phyloP scores from a whole-genome alignment of 2,113 vertebrate genomes.

The Rhizomys pruinosus region DNA sequence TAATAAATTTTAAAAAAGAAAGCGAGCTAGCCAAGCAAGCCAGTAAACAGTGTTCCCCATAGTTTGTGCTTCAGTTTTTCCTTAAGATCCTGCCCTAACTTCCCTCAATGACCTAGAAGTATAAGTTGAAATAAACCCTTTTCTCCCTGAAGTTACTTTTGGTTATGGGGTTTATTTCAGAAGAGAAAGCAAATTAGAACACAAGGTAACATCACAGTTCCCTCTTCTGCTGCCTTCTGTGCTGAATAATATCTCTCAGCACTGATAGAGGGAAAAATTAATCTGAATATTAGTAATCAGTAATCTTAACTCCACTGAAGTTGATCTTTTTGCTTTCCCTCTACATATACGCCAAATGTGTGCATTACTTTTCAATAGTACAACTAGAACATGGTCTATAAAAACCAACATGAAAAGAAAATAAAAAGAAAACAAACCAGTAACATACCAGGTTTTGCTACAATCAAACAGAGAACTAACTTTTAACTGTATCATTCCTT shows the following conservation, averaged over 20 bases:
- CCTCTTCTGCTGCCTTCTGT: neutral
- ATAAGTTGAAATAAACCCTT: neutral
- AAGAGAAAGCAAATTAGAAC: neutral
- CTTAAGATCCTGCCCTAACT: neutral
- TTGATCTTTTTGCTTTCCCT: constrained; percentile 7
- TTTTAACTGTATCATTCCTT: neutral
- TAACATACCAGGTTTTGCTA: neutral
- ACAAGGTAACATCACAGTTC: neutral
- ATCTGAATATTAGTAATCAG: neutral
- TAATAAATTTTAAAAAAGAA: too few relatives aligned
- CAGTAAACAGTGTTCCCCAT: neutral
- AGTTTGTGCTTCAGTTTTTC: neutral
- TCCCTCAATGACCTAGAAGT: neutral
- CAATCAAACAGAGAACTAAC: neutral
- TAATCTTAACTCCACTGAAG: neutral
- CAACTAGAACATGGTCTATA: too few relatives aligned
- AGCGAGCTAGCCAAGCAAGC: too few relatives aligned
- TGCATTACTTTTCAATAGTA: constrained; percentile 20
- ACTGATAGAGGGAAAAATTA: neutral
- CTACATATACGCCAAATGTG: constrained; percentile 12
- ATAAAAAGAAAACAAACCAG: neutral
- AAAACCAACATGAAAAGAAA: too few relatives aligned
- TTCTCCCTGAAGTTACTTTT: neutral
- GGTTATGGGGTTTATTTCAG: too few relatives aligned
- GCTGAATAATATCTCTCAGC: neutral